Evolutionary conservation across 1,140 invertebrate genomes (phyloP).

Genomic region (Drosophila tsacasi): DNA sequence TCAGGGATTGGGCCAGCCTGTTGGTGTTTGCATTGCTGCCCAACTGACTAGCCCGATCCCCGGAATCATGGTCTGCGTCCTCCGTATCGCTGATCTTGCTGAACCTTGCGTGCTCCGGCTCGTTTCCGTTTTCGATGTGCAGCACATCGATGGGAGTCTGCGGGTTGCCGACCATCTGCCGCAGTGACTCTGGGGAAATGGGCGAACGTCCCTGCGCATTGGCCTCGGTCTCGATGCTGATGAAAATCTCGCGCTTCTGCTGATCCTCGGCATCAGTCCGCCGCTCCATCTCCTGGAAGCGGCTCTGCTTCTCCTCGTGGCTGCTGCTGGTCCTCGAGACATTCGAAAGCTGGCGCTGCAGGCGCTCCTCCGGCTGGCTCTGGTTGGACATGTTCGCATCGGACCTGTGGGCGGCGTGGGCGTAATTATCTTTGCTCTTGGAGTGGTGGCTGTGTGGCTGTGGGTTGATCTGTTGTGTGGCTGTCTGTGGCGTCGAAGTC

Average conservation of each 20-base stretch:
- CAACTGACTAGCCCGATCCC: slow-evolving; percentile 47
- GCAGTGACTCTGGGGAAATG: slow-evolving; percentile 73
- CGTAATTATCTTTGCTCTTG: slow-evolving; percentile 49
- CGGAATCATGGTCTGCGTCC: slow-evolving; percentile 50
- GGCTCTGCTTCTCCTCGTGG: slow-evolving; percentile 16
- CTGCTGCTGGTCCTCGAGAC: slow-evolving; percentile 14
- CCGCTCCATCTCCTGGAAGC: slow-evolving; percentile 2
- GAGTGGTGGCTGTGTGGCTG: slow-evolving; percentile 31
- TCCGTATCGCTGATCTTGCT: slow-evolving; percentile 80
- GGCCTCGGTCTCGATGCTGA: slow-evolving; percentile 81
- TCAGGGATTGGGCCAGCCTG: slow-evolving; percentile 36
- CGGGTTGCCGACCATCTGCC: slow-evolving; percentile 78
- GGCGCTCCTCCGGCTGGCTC: slow-evolving; percentile 42
- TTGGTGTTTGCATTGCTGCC: slow-evolving; percentile 11
- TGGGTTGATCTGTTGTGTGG: slow-evolving; percentile 12
- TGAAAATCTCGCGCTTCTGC: slow-evolving; percentile 82
- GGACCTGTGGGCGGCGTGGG: slow-evolving; percentile 71
- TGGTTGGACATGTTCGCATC: slow-evolving; percentile 43
- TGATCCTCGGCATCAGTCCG: slow-evolving; percentile 30
- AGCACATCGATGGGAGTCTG: slow-evolving; percentile 72
- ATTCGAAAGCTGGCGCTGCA: slow-evolving; percentile 19
- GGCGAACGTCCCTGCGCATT: slow-evolving; percentile 76
- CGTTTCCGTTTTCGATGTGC: slow-evolving; percentile 75
- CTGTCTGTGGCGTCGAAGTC: slow-evolving; percentile 61
- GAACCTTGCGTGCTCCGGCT: slow-evolving; percentile 74